Percentiles rank a stretch among this genome's conserved stretches.
These are phyloP conservation scores for Trematomus bernacchii DNA, from an alignment of 2,797 vertebrate species.

Conservation along the genomic window DNA sequence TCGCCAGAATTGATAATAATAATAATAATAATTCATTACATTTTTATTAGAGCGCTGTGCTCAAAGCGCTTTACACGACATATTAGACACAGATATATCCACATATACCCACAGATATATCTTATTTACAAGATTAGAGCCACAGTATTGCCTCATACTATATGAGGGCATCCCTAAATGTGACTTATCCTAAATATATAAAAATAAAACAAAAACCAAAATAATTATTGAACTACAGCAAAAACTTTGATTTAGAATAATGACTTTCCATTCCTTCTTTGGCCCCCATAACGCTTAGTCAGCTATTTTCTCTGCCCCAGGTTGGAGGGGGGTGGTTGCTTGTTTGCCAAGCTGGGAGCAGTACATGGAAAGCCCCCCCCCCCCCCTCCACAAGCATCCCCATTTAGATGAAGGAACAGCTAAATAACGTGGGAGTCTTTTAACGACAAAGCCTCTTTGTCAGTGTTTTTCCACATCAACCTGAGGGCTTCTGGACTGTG, in stretches of 20 bases:
- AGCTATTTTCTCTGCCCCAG: conserved; percentile 7
- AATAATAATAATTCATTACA: no score
- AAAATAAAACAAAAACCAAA: no score
- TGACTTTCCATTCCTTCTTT: conserved; percentile 10
- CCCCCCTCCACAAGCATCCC: no score
- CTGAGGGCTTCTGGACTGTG: conserved; percentile 24
- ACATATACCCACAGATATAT: no score
- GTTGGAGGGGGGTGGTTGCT: conserved; percentile 5
- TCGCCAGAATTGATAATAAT: no score
- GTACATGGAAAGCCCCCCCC: conserved; percentile 3
- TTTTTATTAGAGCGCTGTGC: no score
- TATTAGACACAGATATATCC: no score
- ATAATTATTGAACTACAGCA: neutral
- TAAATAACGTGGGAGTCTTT: conserved; percentile 8
- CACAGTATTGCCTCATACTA: no score
- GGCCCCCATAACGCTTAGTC: conserved; percentile 8
- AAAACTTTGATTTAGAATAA: conserved; percentile 1
- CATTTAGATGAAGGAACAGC: conserved; percentile 16
- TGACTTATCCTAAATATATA: no score
- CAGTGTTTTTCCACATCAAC: conserved; percentile 54
- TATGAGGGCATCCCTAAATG: no score
- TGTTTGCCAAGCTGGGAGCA: neutral
- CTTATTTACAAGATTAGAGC: no score
- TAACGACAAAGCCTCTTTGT: conserved; percentile 52
- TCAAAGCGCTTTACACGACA: no score